A percentile compares a stretch with the other conserved stretches of the same genome.
These are phyloP conservation scores for Thymelicus lineola DNA, from an alignment of 2,888 invertebrate genomes.

Conservation along the genomic window DNA sequence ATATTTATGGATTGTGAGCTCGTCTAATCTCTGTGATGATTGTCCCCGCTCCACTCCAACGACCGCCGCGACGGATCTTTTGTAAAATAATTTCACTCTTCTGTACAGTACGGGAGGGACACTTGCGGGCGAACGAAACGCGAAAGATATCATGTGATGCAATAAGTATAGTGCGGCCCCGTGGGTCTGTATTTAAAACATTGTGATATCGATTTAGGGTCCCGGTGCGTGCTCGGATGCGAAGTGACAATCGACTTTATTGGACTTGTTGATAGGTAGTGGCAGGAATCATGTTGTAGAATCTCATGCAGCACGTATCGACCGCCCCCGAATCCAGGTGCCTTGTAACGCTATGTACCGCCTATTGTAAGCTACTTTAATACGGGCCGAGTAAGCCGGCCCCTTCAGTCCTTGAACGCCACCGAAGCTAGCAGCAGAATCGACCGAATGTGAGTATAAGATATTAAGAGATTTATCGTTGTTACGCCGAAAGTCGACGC, in stretches of 20 bases:
- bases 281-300: constrained; percentile 34
- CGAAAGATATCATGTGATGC: constrained; percentile 74
- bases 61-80: constrained; percentile 45
- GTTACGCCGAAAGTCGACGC: constrained; percentile 18
- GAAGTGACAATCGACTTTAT: constrained; percentile 41
- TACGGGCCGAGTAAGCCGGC: constrained; percentile 3
- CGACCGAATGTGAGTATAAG: constrained; percentile 4
- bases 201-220: constrained; percentile 65
- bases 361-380: constrained; percentile 25
- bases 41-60: constrained; percentile 14
- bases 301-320: constrained; percentile 26
- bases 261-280: constrained; percentile 41
- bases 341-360: constrained; percentile 34
- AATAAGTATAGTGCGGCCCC: constrained; percentile 57
- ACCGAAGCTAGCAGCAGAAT: constrained; percentile 20
- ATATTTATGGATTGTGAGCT: constrained; percentile 47
- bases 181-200: constrained; percentile 47
- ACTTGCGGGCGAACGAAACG: constrained; percentile 55
- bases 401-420: constrained; percentile 12
- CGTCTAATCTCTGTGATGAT: constrained; percentile 56
- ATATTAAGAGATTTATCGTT: constrained; percentile 22
- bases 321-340: constrained; percentile 29
- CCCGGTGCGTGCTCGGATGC: constrained; percentile 51
- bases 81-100: constrained; percentile 52
- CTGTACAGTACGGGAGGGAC: constrained; percentile 51